Evolutionary conservation across 2,888 invertebrate species (phyloP).

Genomic region (Ypsolopha sequella): DNA sequence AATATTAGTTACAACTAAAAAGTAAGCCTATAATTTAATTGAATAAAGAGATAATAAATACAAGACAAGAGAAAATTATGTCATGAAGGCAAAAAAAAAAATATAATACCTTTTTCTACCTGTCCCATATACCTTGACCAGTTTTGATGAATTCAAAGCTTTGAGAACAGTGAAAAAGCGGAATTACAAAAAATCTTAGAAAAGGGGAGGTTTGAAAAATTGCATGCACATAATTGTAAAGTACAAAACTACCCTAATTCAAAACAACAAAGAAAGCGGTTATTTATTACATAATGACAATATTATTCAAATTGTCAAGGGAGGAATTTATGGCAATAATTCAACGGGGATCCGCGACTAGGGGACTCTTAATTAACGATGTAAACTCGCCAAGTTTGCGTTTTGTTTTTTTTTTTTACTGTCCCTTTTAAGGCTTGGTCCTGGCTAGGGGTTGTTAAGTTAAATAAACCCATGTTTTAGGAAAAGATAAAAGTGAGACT

Average conservation of each 20-base stretch:
- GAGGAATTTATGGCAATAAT: slow-evolving; percentile 26
- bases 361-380: slow-evolving; percentile 40
- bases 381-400: slow-evolving; percentile 21
- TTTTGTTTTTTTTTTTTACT: slow-evolving; percentile 2
- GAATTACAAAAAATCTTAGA: no score
- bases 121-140: no score
- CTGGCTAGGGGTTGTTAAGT: background rate
- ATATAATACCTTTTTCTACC: no score
- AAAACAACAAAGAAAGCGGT: background rate
- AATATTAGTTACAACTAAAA: no score
- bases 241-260: background rate
- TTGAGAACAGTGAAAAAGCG: no score
- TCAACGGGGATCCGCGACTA: slow-evolving; percentile 20
- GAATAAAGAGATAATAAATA: no score
- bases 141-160: no score
- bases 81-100: no score
- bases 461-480: background rate
- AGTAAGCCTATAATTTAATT: no score
- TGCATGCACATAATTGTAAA: no score
- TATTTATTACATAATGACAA: slow-evolving; percentile 3
- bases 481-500: background rate
- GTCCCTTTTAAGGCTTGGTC: background rate
- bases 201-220: no score
- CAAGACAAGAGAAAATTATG: no score
- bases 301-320: slow-evolving; percentile 8